These are phyloP conservation scores for Pseudomugil gertrudae DNA, from an alignment of 2,797 vertebrate genomes.

Conservation along the genomic window DNA sequence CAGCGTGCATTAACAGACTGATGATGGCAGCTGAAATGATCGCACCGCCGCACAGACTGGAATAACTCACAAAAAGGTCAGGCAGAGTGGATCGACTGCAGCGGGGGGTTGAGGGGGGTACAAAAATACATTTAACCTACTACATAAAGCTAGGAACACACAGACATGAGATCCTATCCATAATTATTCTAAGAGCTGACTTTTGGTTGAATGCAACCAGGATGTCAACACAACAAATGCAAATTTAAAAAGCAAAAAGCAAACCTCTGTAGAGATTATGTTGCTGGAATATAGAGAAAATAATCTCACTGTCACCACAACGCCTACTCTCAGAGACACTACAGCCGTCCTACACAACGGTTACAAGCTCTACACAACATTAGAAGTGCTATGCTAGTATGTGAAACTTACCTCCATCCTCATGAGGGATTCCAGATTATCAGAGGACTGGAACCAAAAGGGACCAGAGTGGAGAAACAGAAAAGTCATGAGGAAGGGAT, in stretches of 20 bases:
- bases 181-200: too few relatives aligned
- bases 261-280: too few relatives aligned
- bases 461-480: conserved; percentile 52
- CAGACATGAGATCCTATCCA: too few relatives aligned
- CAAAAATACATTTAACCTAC: too few relatives aligned
- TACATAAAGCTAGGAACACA: too few relatives aligned
- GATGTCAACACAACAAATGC: too few relatives aligned
- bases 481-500: conserved; percentile 50
- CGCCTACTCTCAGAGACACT: conserved; percentile 15
- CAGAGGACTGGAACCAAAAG: conserved; percentile 69
- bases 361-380: conserved; percentile 16
- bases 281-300: neutral
- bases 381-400: conserved; percentile 20
- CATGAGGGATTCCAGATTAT: conserved; percentile 72
- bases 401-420: conserved; percentile 79
- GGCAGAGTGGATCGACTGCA: neutral
- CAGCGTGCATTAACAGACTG: conserved; percentile 25
- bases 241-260: too few relatives aligned
- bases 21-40: conserved; percentile 6
- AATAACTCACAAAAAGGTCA: neutral
- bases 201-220: too few relatives aligned
- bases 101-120: too few relatives aligned
- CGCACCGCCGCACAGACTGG: conserved; percentile 9
- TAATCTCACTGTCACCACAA: too few relatives aligned
- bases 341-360: neutral